Conservation (phyloP, 2,888 invertebrate genomes). For the Epistrophe eligans region DNA sequence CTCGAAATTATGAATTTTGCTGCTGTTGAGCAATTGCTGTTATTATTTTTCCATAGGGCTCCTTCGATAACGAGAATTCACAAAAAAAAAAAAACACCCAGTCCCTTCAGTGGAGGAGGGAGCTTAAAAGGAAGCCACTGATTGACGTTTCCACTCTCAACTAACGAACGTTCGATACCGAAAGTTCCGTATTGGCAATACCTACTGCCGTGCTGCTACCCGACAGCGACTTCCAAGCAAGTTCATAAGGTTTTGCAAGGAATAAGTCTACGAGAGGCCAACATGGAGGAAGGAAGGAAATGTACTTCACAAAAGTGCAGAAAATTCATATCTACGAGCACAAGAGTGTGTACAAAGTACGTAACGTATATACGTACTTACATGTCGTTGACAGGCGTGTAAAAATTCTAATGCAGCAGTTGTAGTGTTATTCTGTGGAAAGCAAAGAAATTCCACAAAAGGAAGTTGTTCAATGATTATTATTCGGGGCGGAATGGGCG, state of each 20-base stretch:
- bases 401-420: conserved; percentile 51
- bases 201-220: background rate
- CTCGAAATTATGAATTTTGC: conserved; percentile 42
- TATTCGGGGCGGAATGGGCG: background rate
- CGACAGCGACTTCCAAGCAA: conserved; percentile 7
- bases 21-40: conserved; percentile 43
- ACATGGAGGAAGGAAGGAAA: conserved; percentile 56
- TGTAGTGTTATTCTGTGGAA: conserved; percentile 6
- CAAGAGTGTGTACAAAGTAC: background rate
- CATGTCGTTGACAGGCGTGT: conserved; percentile 43
- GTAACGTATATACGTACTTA: background rate
- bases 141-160: conserved; percentile 70
- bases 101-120: background rate
- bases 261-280: conserved; percentile 30
- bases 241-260: conserved; percentile 24
- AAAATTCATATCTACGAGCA: conserved; percentile 34
- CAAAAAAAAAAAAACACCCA: background rate
- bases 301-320: conserved; percentile 30
- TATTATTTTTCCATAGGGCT: conserved; percentile 24
- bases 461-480: conserved; percentile 39
- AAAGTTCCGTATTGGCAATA: conserved; percentile 54
- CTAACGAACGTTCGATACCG: conserved; percentile 49
- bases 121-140: conserved; percentile 60
- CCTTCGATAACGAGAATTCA: conserved; percentile 29
- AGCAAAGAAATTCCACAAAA: conserved; percentile 28